These are phyloP conservation scores for Machaerirhynchus nigripectus DNA, from an alignment of 2,113 vertebrate genomes.

Conservation along the genomic window DNA sequence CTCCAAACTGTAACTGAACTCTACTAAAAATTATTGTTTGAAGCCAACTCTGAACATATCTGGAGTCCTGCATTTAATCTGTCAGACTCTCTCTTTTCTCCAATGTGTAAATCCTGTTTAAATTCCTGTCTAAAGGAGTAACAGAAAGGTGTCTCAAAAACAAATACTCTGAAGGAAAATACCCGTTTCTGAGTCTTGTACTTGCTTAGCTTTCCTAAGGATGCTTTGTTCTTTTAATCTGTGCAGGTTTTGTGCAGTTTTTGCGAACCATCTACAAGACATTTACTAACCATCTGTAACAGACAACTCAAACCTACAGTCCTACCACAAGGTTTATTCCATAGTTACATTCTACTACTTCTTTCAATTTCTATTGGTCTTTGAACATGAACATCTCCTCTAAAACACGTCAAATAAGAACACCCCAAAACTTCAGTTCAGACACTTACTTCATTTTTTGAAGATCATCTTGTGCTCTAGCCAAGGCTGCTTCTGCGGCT, in stretches of 20 bases:
- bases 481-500: conserved; percentile 80
- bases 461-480: conserved; percentile 84
- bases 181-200: background rate
- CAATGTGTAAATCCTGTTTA: background rate
- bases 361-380: background rate
- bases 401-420: background rate
- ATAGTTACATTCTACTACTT: background rate
- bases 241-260: background rate
- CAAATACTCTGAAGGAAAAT: background rate
- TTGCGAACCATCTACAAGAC: background rate
- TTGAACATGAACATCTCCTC: background rate
- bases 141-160: background rate
- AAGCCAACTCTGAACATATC: background rate
- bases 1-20: background rate
- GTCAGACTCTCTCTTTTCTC: background rate
- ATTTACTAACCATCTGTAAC: background rate
- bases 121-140: background rate
- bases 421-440: background rate
- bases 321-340: background rate
- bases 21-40: background rate
- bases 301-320: background rate
- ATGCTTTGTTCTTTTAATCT: background rate
- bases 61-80: background rate
- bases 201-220: background rate
- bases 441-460: conserved; percentile 85